Evolutionary conservation across 1,140 invertebrate species (phyloP).

Genomic region (Ceratitis capitata): DNA sequence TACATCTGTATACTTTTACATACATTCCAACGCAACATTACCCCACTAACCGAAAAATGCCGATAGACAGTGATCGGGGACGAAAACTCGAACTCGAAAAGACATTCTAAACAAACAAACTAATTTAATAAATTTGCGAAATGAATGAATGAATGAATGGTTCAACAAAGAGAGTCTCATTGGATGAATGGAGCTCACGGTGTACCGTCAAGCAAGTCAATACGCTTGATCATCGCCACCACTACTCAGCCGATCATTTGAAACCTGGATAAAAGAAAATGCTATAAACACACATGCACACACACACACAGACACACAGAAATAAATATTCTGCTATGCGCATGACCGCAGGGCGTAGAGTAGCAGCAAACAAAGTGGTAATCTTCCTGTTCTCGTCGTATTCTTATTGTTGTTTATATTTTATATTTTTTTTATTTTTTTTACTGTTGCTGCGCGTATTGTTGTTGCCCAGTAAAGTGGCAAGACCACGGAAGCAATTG

Average conservation of each 20-base stretch:
- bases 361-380: neutral
- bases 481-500: conserved; percentile 23
- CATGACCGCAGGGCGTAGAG: neutral
- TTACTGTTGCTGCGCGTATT: conserved; percentile 7
- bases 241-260: neutral
- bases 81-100: neutral
- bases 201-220: neutral
- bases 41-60: neutral
- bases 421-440: no score
- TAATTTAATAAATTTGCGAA: neutral
- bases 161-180: neutral
- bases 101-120: neutral
- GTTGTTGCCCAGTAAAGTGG: conserved; percentile 20
- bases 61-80: neutral
- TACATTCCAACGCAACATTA: neutral
- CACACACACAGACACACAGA: neutral
- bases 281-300: neutral
- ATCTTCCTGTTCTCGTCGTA: neutral
- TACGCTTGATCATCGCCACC: neutral
- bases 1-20: no score
- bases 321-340: neutral
- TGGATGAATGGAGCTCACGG: neutral
- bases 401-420: neutral
- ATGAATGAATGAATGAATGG: neutral
- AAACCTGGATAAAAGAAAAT: neutral